Evolutionary conservation across 2,113 vertebrate genomes (phyloP).

Genomic region (Poicephalus gulielmi): DNA sequence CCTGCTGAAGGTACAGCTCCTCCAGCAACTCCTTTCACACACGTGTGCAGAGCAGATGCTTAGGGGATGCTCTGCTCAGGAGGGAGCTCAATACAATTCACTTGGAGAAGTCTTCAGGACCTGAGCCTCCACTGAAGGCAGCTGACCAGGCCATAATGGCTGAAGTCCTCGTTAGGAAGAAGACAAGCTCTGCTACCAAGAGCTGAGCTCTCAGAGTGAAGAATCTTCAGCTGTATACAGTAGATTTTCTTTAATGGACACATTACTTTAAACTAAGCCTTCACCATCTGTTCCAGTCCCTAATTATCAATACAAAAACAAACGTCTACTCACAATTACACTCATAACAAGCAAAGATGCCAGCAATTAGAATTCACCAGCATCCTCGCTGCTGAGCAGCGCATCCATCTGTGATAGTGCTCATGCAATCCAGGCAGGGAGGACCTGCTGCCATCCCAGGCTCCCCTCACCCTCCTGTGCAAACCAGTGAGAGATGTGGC

Average conservation of each 20-base stretch:
- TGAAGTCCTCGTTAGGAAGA: neutral
- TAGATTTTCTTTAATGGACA: conserved; percentile 78
- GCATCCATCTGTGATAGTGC: conserved; percentile 64
- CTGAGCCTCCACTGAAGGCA: rapidly evolving
- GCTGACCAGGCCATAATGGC: neutral
- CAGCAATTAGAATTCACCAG: conserved; percentile 74
- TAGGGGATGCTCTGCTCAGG: neutral
- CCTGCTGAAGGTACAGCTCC: neutral
- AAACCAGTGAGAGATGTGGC: neutral
- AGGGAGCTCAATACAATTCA: rapidly evolving
- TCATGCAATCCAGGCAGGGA: neutral
- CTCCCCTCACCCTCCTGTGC: neutral
- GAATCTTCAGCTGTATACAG: conserved; percentile 71
- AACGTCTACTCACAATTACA: conserved; percentile 78
- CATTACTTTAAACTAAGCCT: conserved; percentile 78
- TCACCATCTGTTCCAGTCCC: conserved; percentile 76
- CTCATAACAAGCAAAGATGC: conserved; percentile 75
- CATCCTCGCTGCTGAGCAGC: neutral
- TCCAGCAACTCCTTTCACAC: neutral
- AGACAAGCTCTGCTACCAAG: neutral
- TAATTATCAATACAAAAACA: conserved; percentile 81
- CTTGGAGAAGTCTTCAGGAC: neutral
- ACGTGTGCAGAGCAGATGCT: rapidly evolving
- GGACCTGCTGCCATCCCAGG: neutral
- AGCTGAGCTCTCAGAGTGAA: conserved; percentile 54